Percentiles rank a stretch among this genome's conserved stretches.
phyloP scores from a whole-genome alignment of 2,888 invertebrate genomes.

The Melanostoma scalare region DNA sequence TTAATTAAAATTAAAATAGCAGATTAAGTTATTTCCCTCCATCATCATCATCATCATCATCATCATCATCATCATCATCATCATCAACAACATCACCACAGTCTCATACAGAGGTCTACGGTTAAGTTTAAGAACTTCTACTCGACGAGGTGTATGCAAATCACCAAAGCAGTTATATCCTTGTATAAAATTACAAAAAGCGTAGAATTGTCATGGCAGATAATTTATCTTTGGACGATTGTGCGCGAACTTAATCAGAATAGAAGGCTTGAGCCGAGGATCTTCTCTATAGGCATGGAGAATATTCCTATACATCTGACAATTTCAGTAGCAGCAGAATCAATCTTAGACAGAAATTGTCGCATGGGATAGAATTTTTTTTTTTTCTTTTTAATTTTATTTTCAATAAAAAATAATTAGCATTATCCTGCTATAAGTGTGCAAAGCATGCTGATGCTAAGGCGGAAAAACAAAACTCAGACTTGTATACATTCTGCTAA shows the following conservation, averaged over 20 bases:
- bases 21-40: conserved; percentile 50
- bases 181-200: conserved; percentile 68
- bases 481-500: conserved; percentile 39
- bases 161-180: conserved; percentile 62
- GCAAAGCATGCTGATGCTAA: not conserved
- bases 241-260: conserved; percentile 54
- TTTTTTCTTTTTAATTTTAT: conserved; percentile 28
- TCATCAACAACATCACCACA: too few relatives aligned
- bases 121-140: too few relatives aligned
- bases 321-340: conserved; percentile 11
- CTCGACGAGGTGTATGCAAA: conserved; percentile 47
- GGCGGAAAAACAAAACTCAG: conserved; percentile 7
- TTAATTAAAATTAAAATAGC: conserved; percentile 62
- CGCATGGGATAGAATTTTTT: conserved; percentile 24
- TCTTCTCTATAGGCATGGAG: not conserved
- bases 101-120: too few relatives aligned
- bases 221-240: conserved; percentile 65
- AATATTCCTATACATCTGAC: not conserved
- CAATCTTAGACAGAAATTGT: conserved; percentile 44
- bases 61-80: not conserved
- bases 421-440: conserved; percentile 24
- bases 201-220: conserved; percentile 65
- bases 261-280: conserved; percentile 28
- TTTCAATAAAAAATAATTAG: conserved; percentile 55
- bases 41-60: conserved; percentile 1